phyloP scores from a whole-genome alignment of 2,113 vertebrate genomes.

The Vidua macroura region DNA sequence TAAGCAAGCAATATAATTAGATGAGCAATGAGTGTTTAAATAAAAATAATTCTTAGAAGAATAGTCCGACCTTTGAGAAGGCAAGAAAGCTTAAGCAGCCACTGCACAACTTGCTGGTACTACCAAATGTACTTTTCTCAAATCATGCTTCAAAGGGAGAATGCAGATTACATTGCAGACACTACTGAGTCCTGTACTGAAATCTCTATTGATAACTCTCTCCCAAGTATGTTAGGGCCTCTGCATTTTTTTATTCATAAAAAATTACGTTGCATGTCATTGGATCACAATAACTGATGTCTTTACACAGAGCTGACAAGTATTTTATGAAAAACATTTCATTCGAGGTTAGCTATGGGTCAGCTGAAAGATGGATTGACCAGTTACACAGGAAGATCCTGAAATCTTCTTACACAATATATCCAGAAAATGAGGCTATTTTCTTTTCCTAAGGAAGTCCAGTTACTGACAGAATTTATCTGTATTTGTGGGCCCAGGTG shows the following conservation, averaged over 20 bases:
- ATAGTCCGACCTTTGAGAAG: neutral
- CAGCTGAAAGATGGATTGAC: neutral
- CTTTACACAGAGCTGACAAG: neutral
- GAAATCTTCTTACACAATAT: neutral
- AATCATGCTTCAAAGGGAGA: neutral
- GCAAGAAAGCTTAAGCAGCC: neutral
- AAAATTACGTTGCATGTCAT: neutral
- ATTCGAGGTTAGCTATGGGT: neutral
- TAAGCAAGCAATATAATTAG: neutral
- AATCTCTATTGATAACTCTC: neutral
- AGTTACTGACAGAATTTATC: neutral
- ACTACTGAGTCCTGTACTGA: neutral
- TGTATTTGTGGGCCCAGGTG: neutral
- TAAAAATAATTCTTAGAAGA: neutral
- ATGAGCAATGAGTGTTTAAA: neutral
- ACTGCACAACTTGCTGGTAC: neutral
- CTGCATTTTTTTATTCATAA: neutral
- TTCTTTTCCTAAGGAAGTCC: neutral
- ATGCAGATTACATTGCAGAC: neutral
- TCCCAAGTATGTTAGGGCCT: fast-evolving
- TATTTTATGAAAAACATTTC: neutral
- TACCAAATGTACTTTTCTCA: neutral
- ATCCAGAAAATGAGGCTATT: neutral
- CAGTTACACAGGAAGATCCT: neutral
- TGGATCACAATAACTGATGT: neutral